phyloP scores from a whole-genome alignment of 2,888 invertebrate species.

The Aleiodes leptofemur region DNA sequence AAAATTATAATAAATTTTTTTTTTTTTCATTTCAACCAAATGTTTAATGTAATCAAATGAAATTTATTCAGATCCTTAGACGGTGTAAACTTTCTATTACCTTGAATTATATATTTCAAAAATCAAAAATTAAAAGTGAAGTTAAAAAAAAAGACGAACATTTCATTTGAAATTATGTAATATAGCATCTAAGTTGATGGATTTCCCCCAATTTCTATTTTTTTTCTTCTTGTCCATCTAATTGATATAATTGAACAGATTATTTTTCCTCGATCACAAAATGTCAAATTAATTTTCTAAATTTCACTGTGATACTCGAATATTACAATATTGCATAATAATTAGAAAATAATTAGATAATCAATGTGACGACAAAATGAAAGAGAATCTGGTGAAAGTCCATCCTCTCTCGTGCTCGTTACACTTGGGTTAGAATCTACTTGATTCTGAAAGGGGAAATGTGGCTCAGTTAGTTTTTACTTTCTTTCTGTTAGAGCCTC shows the following conservation, averaged over 20 bases:
- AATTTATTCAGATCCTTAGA: no score
- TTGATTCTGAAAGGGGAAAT: slow-evolving; percentile 60
- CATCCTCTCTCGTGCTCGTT: slow-evolving; percentile 25
- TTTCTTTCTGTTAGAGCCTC: slow-evolving; percentile 59
- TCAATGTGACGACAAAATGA: slow-evolving; percentile 22
- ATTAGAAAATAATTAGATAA: slow-evolving; percentile 38
- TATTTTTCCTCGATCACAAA: not conserved
- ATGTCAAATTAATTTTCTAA: slow-evolving; percentile 19
- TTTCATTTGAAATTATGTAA: slow-evolving; percentile 12
- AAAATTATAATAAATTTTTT: slow-evolving; percentile 2
- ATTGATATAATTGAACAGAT: no score
- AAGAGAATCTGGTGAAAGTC: slow-evolving; percentile 63
- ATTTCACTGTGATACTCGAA: not conserved
- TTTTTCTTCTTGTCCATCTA: not conserved
- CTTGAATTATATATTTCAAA: not conserved
- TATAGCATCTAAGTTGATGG: not conserved
- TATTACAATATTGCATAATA: not conserved
- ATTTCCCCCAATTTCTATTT: not conserved
- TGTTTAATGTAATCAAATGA: no score
- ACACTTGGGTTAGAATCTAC: slow-evolving; percentile 52
- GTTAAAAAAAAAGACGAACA: not conserved
- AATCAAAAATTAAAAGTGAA: not conserved
- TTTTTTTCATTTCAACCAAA: no score
- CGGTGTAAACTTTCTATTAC: no score
- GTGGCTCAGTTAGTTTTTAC: slow-evolving; percentile 69